Percentiles rank a stretch among this genome's conserved stretches.
phyloP scores from a whole-genome alignment of 1,140 invertebrate species.

The Panagrolaimus sp. region DNA sequence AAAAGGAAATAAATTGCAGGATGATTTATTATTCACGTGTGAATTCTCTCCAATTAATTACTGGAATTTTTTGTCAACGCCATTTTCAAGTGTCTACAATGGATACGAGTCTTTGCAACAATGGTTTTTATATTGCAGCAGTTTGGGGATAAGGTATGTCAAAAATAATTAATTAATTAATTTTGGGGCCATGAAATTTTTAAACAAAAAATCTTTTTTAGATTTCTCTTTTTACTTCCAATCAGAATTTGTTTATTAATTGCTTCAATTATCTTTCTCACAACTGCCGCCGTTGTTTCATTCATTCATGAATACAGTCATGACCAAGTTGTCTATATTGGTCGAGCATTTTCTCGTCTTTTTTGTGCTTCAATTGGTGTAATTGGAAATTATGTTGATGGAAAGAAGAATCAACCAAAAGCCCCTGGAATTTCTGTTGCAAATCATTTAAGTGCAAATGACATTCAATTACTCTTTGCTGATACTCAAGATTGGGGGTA shows the following conservation, averaged over 20 bases:
- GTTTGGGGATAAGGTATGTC: conserved; percentile 9
- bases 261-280: not conserved
- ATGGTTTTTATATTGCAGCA: not conserved
- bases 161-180: not conserved
- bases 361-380: conserved; percentile 45
- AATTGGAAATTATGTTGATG: conserved; percentile 30
- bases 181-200: conserved; percentile 1
- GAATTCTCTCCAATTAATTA: not conserved
- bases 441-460: conserved; percentile 45
- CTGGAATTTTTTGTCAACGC: conserved; percentile 3
- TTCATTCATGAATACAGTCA: not conserved
- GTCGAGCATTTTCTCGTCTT: conserved; percentile 28
- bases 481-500: conserved; percentile 41
- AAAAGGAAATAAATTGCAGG: conserved; percentile 2
- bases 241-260: not conserved
- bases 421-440: conserved; percentile 40
- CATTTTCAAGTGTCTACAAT: not conserved
- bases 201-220: not conserved
- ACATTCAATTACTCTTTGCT: conserved; percentile 37
- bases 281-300: not conserved
- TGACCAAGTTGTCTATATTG: not conserved
- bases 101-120: not conserved
- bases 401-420: conserved; percentile 33
- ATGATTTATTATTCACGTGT: conserved; percentile 17
- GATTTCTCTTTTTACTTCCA: conserved; percentile 3